Conservation (phyloP, 2,113 vertebrate species). For the Coracopsis vasa region DNA sequence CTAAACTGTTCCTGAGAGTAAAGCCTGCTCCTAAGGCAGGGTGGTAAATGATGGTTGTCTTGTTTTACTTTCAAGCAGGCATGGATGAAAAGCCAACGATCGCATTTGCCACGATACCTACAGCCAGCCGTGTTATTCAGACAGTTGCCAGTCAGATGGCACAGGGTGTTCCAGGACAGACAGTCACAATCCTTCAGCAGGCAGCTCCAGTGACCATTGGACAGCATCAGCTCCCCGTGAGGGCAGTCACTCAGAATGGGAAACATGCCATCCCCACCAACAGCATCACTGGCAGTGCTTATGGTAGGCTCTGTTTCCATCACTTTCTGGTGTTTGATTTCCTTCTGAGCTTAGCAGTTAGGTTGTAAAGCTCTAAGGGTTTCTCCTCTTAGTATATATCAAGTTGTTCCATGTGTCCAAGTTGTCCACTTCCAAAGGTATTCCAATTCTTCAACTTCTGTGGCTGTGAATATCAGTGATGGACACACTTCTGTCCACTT, state of each 20-base stretch:
- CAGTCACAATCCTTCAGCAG: conserved; percentile 84
- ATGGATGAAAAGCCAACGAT: conserved; percentile 82
- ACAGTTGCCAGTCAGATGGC: conserved; percentile 83
- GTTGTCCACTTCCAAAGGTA: not conserved
- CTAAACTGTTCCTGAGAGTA: not conserved
- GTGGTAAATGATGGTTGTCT: not conserved
- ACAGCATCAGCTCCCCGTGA: conserved; percentile 90
- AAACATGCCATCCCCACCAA: conserved; percentile 84
- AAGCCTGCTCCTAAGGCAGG: not conserved
- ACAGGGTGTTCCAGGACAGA: conserved; percentile 80
- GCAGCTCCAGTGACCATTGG: conserved; percentile 77
- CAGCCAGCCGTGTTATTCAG: conserved; percentile 89
- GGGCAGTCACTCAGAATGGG: conserved; percentile 90
- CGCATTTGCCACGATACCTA: conserved; percentile 76
- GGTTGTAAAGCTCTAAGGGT: not conserved
- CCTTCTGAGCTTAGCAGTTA: not conserved
- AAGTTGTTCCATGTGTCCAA: not conserved
- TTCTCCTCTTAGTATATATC: not conserved
- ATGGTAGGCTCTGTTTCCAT: conserved; percentile 73
- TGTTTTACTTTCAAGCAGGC: conserved; percentile 30
- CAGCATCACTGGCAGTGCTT: conserved; percentile 79
- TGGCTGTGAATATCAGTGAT: not conserved
- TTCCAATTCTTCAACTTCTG: not conserved
- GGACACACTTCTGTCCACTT: not conserved
- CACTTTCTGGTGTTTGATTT: not conserved